phyloP scores from a whole-genome alignment of 1,140 invertebrate species.

The Nephotettix cincticeps region DNA sequence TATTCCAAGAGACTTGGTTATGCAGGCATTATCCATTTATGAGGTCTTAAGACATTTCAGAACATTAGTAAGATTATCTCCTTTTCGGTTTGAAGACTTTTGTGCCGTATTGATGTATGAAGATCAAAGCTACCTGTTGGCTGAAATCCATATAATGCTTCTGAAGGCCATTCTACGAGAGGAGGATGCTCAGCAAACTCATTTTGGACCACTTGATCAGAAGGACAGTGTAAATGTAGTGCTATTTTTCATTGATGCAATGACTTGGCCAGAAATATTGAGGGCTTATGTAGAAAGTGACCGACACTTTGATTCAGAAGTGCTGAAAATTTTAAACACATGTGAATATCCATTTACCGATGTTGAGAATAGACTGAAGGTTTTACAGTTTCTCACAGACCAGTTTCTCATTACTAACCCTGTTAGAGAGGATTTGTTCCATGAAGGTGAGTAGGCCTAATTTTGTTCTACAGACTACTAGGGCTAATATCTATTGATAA shows the following conservation, averaged over 20 bases:
- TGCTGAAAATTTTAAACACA: slow-evolving; percentile 63
- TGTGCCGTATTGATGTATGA: slow-evolving; percentile 88
- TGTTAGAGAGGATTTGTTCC: slow-evolving; percentile 88
- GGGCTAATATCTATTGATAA: too few relatives aligned
- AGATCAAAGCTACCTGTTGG: slow-evolving; percentile 86
- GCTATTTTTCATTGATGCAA: slow-evolving; percentile 86
- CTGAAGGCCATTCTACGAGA: slow-evolving; percentile 89
- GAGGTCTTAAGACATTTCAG: slow-evolving; percentile 92
- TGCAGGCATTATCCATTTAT: slow-evolving; percentile 84
- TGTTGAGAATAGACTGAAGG: slow-evolving; percentile 78
- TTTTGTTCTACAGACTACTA: too few relatives aligned
- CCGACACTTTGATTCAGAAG: slow-evolving; percentile 70
- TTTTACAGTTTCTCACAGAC: slow-evolving; percentile 90
- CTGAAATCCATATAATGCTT: slow-evolving; percentile 90
- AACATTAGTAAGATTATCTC: slow-evolving; percentile 84
- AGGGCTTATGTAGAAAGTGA: slow-evolving; percentile 88
- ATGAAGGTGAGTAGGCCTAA: slow-evolving; percentile 72
- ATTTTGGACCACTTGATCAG: slow-evolving; percentile 92
- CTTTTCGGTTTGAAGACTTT: slow-evolving; percentile 95
- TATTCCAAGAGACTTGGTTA: slow-evolving; percentile 72
- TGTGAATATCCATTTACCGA: slow-evolving; percentile 88
- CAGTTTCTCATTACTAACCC: slow-evolving; percentile 92
- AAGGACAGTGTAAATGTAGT: slow-evolving; percentile 95
- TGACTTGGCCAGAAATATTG: slow-evolving; percentile 94
- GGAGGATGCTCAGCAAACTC: slow-evolving; percentile 92